Evolutionary conservation across 2,797 vertebrate genomes (phyloP), one percentile per base, ranked within the genome.

Genomic region (Catostomus latipinnis): DNA sequence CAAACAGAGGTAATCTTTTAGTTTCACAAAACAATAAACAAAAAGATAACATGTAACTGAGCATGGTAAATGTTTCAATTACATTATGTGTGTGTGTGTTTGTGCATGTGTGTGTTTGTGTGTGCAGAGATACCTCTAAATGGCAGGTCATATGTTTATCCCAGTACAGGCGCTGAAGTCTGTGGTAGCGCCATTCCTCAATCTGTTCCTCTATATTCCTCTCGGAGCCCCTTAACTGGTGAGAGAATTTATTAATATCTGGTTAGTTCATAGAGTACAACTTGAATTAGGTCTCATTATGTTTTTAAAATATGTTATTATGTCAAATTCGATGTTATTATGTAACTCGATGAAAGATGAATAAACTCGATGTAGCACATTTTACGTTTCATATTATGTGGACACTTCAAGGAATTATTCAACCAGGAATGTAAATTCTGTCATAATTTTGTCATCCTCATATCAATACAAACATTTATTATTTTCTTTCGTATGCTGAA

Each of bases 221-320:
- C 1, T 88, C 76, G 83, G n/a, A 16, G 60, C 87, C 8, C 1
- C 74, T 79, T 93, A 74, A 80, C 90, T 84, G 92, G 93, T 94
- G 81, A 88, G 80, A 54, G 2, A 34, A n/a, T 34, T 34, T 34
- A 34, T 34, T 34, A 34, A 34, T 34, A 34, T 34, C 34, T 34
- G 3, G 2, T 34, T 34, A 34, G 34, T 34, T 34, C 34, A 34
- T 34, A 34, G 34, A 34, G 34, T 34, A 34, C 22, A 22, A 22
- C 34, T 34, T 34, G 34, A 4, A 34, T 2, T 34, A 34, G 34
- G 4, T 34, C 34, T 34, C 34, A 34, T 34, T 3, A 34, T 34
- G 34, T 34, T 34, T 34, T 34, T 34, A 34, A 34, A 34, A 34
- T 22, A 22, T 22, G 34, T 3, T 34, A 34, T 34, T 34, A 34